These are phyloP conservation scores for Scolopax bukidnonensis DNA, from an alignment of 2,797 vertebrate genomes.

Conservation along the genomic window DNA sequence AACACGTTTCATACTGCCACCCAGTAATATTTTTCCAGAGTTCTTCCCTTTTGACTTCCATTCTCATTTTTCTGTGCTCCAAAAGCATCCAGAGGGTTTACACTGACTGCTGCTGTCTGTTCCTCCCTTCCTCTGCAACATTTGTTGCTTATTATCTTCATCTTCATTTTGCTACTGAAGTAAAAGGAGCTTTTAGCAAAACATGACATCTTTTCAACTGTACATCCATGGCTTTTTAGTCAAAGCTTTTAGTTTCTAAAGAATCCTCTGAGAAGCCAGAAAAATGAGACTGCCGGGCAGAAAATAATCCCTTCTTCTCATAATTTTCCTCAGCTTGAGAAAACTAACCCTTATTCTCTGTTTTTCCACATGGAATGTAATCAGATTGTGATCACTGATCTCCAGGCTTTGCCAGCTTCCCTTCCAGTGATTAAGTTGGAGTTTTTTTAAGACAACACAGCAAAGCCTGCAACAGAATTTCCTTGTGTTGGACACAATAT, in stretches of 20 bases:
- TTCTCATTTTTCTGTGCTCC: neutral
- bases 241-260: neutral
- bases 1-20: neutral
- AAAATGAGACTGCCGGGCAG: neutral
- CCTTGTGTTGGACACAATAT: neutral
- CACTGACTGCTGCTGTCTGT: neutral
- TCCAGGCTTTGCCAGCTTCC: neutral
- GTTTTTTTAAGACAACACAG: neutral
- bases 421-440: neutral
- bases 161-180: neutral
- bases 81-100: neutral
- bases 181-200: slow-evolving; percentile 20
- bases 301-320: neutral
- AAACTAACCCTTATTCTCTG: neutral
- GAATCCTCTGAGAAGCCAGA: neutral
- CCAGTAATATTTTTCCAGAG: neutral
- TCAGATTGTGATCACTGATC: neutral
- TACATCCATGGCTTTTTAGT: slow-evolving; percentile 13
- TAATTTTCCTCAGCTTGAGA: neutral
- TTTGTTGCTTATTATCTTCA: neutral
- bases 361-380: neutral
- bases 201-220: neutral
- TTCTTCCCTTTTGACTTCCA: neutral
- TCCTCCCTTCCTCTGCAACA: neutral
- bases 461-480: neutral